phyloP scores from a whole-genome alignment of 2,113 vertebrate genomes.

The Channa argus region DNA sequence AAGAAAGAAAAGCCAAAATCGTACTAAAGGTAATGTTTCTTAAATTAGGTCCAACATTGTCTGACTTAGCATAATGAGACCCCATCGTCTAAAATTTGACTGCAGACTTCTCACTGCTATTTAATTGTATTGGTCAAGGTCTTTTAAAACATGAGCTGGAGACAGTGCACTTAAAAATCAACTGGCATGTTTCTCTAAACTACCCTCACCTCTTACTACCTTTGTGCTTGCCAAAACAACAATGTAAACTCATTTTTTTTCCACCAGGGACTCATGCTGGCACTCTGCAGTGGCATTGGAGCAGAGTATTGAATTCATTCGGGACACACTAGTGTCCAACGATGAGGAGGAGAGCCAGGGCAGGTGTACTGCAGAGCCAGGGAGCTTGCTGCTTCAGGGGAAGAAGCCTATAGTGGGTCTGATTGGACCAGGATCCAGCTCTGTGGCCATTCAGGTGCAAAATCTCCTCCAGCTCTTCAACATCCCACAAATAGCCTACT shows the following conservation, averaged over 20 bases:
- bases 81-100: conserved; percentile 11
- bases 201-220: neutral
- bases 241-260: conserved; percentile 18
- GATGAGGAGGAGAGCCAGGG: conserved; percentile 94
- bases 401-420: conserved; percentile 98
- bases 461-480: conserved; percentile 99
- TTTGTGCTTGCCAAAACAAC: conserved; percentile 27
- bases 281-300: conserved; percentile 97
- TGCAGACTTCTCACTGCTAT: conserved; percentile 1
- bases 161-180: neutral
- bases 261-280: conserved; percentile 94
- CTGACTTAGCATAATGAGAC: conserved; percentile 4
- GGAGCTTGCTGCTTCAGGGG: conserved; percentile 82
- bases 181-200: neutral
- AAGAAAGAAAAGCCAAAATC: neutral
- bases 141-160: conserved; percentile 6
- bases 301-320: conserved; percentile 98
- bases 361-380: conserved; percentile 84
- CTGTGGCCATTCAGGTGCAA: conserved; percentile 98
- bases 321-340: conserved; percentile 94
- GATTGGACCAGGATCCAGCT: conserved; percentile 98
- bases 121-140: neutral
- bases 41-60: neutral
- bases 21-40: neutral
- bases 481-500: conserved; percentile 99